Base-by-base conservation (phyloP, 1,140 invertebrate species). In the Pseudomyrmex cubaensis region DNA sequence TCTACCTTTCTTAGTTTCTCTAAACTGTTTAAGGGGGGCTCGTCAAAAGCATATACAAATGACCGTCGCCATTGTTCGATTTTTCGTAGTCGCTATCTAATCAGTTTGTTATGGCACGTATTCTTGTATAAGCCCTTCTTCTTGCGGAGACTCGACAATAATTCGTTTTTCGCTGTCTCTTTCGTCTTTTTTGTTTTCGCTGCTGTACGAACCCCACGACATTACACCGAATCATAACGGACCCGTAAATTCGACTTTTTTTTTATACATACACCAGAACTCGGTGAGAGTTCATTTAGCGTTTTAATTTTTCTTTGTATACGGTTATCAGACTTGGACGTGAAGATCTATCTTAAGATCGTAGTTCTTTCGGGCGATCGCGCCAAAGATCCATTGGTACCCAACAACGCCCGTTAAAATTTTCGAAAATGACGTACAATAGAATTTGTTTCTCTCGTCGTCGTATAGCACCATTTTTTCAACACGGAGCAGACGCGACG, bases 31-130 rank as follows among this genome's bases (percentile, higher is more conserved):
- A 85, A 61, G 82, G 85, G 63, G 82, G 85, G 85, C 87, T 89
- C 85, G 85, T 82, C 88, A 83, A 85, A 87, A 89, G 85, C 82
- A 89, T 75, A 82, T 87, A 89, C 67, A 89, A 89, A 89, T 80
- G 85, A 87, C 50, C 59, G 57, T 89, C 64, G 87, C 69, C 57
- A 78, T 89, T 84, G 89, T 85, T 83, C 72, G 75, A 87, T 89
- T 87, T 35, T 35, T 89, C 72, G 64, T 84, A 83, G 54, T 90
- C 84, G 75, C 82, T 90, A 90, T 62, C 88, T 88, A 89, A 90
- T 82, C 86, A 86, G 77, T 90, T 90, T 80, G 44, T 87, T 89
- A 90, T 90, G 90, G 90, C 90, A 90, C 90, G 89, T 90, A 90
- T 83, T 87, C 84, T 86, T 83, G 82, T 78, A 86, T 80, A 85